Evolutionary conservation across 2,888 invertebrate species (phyloP).

Genomic region (Taenaris catops): DNA sequence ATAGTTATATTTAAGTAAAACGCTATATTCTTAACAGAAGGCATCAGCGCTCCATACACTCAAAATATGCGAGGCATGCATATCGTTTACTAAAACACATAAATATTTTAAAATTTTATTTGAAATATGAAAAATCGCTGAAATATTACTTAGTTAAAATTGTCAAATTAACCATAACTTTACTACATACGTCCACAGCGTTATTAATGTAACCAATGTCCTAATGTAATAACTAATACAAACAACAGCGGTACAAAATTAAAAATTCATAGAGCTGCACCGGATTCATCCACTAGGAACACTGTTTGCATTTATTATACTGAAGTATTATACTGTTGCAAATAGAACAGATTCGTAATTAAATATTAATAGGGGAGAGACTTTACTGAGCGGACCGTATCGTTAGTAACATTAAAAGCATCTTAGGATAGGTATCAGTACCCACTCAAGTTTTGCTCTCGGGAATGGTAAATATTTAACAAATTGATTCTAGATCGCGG

Average conservation of each 20-base stretch:
- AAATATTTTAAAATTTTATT: no score
- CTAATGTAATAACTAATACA: no score
- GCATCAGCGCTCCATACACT: no score
- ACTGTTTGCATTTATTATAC: conserved; percentile 6
- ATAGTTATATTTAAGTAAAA: no score
- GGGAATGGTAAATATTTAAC: conserved; percentile 67
- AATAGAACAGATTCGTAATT: conserved; percentile 19
- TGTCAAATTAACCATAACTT: no score
- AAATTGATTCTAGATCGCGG: conserved; percentile 69
- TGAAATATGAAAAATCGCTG: no score
- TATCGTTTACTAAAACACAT: no score
- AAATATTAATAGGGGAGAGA: conserved; percentile 19
- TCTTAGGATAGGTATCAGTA: conserved; percentile 30
- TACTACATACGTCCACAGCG: no score
- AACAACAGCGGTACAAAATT: background rate
- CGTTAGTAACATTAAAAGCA: conserved; percentile 39
- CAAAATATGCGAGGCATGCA: no score
- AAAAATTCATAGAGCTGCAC: background rate
- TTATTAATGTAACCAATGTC: no score
- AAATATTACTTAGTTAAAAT: no score
- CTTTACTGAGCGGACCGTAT: conserved; percentile 12
- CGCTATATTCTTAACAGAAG: no score
- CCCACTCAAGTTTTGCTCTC: conserved; percentile 29
- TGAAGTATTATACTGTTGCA: background rate
- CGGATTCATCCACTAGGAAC: conserved; percentile 3